phyloP scores from a whole-genome alignment of 2,797 vertebrate species.

The Mus spretus region DNA sequence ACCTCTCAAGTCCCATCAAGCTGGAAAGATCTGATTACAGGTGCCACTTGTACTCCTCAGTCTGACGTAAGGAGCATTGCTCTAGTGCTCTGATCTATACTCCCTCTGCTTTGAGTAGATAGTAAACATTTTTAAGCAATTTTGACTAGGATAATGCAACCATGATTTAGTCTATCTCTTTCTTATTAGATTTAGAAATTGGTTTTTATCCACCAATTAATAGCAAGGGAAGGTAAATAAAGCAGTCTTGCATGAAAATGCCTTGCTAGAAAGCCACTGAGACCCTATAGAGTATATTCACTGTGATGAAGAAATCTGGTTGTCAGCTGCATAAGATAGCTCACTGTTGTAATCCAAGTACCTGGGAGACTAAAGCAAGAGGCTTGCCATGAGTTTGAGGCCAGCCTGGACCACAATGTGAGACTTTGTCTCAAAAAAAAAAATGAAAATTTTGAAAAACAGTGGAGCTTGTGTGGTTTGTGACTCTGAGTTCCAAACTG shows the following conservation, averaged over 20 bases:
- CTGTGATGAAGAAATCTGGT: constrained; percentile 45
- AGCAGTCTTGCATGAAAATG: constrained; percentile 32
- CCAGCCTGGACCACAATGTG: neutral
- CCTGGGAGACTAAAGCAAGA: neutral
- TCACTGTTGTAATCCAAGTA: neutral
- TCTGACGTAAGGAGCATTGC: constrained; percentile 17
- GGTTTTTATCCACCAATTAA: neutral
- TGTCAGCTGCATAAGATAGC: neutral
- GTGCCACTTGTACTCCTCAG: neutral
- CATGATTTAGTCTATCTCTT: neutral
- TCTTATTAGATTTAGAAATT: constrained; percentile 28
- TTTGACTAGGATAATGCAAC: neutral
- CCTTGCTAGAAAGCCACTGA: constrained; percentile 15
- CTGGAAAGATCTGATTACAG: constrained; percentile 13
- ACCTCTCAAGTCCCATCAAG: neutral
- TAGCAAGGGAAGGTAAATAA: neutral
- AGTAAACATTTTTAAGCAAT: neutral
- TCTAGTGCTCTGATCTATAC: constrained; percentile 15
- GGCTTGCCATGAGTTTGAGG: neutral
- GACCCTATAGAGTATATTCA: constrained; percentile 47
- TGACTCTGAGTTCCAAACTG: neutral
- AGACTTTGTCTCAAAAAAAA: neutral
- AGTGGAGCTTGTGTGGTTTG: neutral
- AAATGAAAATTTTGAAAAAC: constrained; percentile 41
- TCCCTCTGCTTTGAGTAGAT: neutral